These are phyloP conservation scores for Python bivittatus DNA, from an alignment of 2,113 vertebrate genomes.

Conservation along the genomic window DNA sequence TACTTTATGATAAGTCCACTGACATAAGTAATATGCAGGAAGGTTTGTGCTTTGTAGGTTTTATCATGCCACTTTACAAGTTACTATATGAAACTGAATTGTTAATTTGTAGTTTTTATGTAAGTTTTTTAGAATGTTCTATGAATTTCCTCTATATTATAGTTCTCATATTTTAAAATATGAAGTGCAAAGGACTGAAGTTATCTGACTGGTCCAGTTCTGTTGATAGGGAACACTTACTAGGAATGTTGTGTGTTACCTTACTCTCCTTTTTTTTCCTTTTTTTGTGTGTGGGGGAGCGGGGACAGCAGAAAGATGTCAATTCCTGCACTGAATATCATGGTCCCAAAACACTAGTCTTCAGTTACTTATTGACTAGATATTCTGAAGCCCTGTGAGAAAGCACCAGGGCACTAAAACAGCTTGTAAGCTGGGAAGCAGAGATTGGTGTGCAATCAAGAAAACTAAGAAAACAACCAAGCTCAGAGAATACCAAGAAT, in stretches of 20 bases:
- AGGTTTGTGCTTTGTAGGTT: slow-evolving; percentile 57
- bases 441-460: background rate
- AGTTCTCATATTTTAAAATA: slow-evolving; percentile 55
- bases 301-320: background rate
- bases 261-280: background rate
- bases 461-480: background rate
- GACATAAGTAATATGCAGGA: slow-evolving; percentile 63
- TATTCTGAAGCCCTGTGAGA: background rate
- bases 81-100: slow-evolving; percentile 66
- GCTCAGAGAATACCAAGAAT: background rate
- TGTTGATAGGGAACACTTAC: slow-evolving; percentile 37
- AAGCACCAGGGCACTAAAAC: background rate
- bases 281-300: no score
- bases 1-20: slow-evolving; percentile 63
- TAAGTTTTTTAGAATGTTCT: slow-evolving; percentile 60
- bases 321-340: background rate
- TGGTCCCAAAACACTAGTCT: background rate
- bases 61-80: slow-evolving; percentile 63
- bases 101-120: slow-evolving; percentile 65
- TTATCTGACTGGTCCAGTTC: slow-evolving; percentile 50
- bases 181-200: slow-evolving; percentile 50
- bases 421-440: background rate
- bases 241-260: slow-evolving; percentile 11
- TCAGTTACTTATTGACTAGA: background rate
- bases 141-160: slow-evolving; percentile 43